These are phyloP conservation scores for Gnathonemus longibarbis DNA, from an alignment of 2,113 vertebrate species.

Conservation along the genomic window DNA sequence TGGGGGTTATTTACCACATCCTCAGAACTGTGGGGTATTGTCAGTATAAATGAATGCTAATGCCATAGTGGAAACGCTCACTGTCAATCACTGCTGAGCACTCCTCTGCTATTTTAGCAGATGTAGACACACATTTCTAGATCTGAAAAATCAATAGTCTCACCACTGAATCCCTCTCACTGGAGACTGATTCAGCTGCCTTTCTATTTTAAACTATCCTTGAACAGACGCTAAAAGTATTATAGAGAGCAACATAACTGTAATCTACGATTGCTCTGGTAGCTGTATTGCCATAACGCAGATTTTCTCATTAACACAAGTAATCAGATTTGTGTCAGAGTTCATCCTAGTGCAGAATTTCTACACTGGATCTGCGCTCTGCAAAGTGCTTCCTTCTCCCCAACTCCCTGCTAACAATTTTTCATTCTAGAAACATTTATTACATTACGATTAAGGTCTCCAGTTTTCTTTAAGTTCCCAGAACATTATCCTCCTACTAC, in stretches of 20 bases:
- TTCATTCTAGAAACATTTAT: not conserved
- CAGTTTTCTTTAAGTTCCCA: not conserved
- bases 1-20: conserved; percentile 8
- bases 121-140: not conserved
- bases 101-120: not conserved
- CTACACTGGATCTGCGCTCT: not conserved
- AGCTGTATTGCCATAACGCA: not conserved
- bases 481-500: not conserved
- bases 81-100: not conserved
- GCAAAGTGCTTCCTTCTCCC: not conserved
- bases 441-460: not conserved
- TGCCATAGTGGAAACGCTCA: not conserved
- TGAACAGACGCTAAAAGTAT: not conserved
- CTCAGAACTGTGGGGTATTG: not conserved
- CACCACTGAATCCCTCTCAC: not conserved
- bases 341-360: not conserved
- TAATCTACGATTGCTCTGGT: not conserved
- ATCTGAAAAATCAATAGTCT: not conserved
- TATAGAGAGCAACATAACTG: not conserved
- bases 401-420: not conserved
- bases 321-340: not conserved
- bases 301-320: not conserved
- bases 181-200: not conserved
- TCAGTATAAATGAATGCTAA: conserved; percentile 10
- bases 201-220: not conserved